Conservation (phyloP, 2,113 vertebrate genomes). For the Scomber colias region DNA sequence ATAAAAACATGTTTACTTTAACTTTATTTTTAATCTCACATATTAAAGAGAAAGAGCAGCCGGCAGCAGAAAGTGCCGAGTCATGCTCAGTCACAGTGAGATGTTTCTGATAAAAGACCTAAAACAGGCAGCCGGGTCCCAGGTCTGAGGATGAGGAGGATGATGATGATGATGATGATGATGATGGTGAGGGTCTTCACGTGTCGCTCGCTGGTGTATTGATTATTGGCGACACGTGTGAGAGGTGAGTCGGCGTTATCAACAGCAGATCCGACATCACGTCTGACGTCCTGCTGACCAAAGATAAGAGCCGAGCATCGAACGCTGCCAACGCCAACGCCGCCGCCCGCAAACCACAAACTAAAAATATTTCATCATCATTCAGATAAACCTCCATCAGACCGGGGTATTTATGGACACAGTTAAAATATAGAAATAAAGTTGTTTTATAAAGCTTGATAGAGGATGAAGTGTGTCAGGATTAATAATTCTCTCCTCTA, state of each 20-base stretch:
- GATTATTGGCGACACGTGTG: not conserved
- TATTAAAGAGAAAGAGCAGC: not conserved
- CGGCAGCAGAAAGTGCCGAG: constrained; percentile 46
- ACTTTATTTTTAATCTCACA: not conserved
- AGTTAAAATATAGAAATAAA: too few species aligned
- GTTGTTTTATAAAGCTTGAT: too few species aligned
- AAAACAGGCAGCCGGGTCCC: not conserved
- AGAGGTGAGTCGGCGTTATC: not conserved
- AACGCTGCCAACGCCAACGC: not conserved
- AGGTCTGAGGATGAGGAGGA: too few species aligned
- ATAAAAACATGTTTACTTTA: not conserved
- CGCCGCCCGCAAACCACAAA: not conserved
- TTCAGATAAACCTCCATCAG: not conserved
- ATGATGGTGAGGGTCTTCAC: not conserved
- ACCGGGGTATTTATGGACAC: not conserved
- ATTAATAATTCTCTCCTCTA: too few species aligned
- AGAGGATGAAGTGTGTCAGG: too few species aligned
- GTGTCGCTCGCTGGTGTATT: not conserved
- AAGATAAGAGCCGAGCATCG: constrained; percentile 48
- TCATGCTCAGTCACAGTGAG: constrained; percentile 44
- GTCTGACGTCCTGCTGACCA: constrained; percentile 10
- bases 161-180: too few species aligned
- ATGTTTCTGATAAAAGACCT: constrained; percentile 12
- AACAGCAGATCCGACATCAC: constrained; percentile 24
- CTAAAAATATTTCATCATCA: not conserved